These are phyloP conservation scores for Sphaerophoria rueppellii DNA, from an alignment of 2,888 invertebrate genomes.

Conservation along the genomic window DNA sequence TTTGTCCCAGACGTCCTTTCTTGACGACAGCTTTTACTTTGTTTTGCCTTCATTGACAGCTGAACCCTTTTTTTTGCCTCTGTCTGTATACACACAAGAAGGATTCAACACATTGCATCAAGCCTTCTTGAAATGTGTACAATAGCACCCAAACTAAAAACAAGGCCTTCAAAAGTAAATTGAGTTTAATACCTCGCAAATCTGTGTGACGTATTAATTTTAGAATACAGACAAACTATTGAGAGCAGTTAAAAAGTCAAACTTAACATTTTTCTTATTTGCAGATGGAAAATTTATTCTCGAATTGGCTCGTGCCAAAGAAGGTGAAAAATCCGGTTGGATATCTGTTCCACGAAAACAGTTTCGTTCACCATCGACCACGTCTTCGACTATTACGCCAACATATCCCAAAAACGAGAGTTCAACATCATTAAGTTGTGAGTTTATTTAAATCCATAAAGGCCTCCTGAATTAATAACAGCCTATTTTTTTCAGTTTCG, in stretches of 20 bases:
- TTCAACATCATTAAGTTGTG: constrained; percentile 91
- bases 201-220: too few relatives aligned
- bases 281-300: constrained; percentile 95
- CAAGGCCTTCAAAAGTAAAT: too few relatives aligned
- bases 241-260: not conserved
- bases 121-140: too few relatives aligned
- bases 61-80: too few relatives aligned
- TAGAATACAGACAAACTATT: too few relatives aligned
- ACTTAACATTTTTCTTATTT: constrained; percentile 67
- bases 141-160: too few relatives aligned
- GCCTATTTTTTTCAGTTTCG: constrained; percentile 84
- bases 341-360: constrained; percentile 94
- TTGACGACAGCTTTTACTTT: too few relatives aligned
- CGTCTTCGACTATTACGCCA: constrained; percentile 84
- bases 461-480: not conserved
- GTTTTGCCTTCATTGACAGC: too few relatives aligned
- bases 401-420: constrained; percentile 87
- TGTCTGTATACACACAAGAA: too few relatives aligned
- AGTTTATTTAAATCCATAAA: constrained; percentile 76
- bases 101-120: too few relatives aligned
- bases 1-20: too few relatives aligned
- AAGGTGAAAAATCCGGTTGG: constrained; percentile 93
- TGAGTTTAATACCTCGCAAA: too few relatives aligned
- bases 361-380: constrained; percentile 91
- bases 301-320: constrained; percentile 90